These are phyloP conservation scores for Drosophila littoralis DNA, from an alignment of 1,140 invertebrate species.

Conservation along the genomic window DNA sequence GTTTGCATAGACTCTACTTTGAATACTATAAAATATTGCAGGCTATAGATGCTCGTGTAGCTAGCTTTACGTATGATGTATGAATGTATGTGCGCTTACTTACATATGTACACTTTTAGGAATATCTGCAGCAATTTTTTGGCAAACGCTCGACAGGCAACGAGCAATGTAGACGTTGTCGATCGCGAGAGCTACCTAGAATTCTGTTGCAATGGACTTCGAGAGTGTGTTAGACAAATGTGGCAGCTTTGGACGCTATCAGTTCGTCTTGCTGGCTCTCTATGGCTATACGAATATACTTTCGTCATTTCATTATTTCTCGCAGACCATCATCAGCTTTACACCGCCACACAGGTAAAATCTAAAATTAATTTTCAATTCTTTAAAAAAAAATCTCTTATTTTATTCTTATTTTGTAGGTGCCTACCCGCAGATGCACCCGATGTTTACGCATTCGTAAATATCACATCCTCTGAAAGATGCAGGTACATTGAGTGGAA, in stretches of 20 bases:
- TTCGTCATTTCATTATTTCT: conserved; percentile 86
- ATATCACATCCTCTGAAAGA: not conserved
- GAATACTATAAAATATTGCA: conserved; percentile 11
- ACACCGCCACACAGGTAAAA: conserved; percentile 79
- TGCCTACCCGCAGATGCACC: conserved; percentile 10
- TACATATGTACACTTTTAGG: conserved; percentile 32
- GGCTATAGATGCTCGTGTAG: conserved; percentile 5
- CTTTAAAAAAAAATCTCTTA: not conserved
- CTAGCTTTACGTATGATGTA: not conserved
- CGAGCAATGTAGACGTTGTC: conserved; percentile 32
- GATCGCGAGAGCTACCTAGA: not conserved
- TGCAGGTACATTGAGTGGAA: conserved; percentile 27
- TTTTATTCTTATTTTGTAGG: conserved; percentile 3
- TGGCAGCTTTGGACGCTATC: conserved; percentile 87
- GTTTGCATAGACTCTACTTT: conserved; percentile 1
- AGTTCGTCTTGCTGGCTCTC: conserved; percentile 86
- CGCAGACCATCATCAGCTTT: conserved; percentile 86
- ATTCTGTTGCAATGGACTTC: conserved; percentile 84
- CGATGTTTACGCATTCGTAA: not conserved
- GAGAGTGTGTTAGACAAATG: conserved; percentile 86
- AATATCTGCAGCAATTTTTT: conserved; percentile 17
- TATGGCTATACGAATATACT: conserved; percentile 86
- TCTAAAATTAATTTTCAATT: conserved; percentile 1
- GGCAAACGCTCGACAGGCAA: conserved; percentile 33
- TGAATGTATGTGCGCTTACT: not conserved